Percentiles rank a stretch among this genome's conserved stretches.
Conservation (phyloP, 2,113 vertebrate species). For the Pavo muticus region DNA sequence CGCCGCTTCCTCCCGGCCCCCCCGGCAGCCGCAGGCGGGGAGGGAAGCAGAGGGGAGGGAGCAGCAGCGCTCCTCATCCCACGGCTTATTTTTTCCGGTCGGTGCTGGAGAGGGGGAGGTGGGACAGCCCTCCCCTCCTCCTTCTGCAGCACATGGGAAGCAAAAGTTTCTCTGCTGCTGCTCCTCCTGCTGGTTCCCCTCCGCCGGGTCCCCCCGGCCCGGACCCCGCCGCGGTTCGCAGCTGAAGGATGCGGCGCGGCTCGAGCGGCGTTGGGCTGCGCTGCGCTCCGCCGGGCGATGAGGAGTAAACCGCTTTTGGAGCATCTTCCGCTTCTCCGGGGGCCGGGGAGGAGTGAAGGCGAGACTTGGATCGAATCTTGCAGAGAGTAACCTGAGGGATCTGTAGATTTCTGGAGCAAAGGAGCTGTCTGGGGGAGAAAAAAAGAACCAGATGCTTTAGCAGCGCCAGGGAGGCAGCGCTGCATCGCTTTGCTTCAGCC, state of each 20-base stretch:
- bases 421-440: fast-evolving
- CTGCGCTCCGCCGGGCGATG: fast-evolving
- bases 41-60: not conserved
- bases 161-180: slow-evolving; percentile 35
- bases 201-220: not conserved
- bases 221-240: not conserved
- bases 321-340: not conserved
- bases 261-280: fast-evolving
- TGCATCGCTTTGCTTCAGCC: not conserved
- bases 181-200: not conserved
- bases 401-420: not conserved
- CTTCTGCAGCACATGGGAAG: slow-evolving; percentile 39
- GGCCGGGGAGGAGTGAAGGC: not conserved
- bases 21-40: not conserved
- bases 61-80: not conserved
- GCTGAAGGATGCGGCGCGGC: not conserved
- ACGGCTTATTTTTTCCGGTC: slow-evolving; percentile 36
- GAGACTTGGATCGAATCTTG: not conserved
- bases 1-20: slow-evolving; percentile 31
- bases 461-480: not conserved
- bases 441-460: not conserved
- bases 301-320: not conserved
- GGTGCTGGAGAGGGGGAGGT: not conserved
- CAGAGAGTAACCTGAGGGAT: not conserved
- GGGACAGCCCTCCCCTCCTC: not conserved